Evolutionary conservation across 2,113 vertebrate genomes (phyloP).

Genomic region (Lanius collurio): DNA sequence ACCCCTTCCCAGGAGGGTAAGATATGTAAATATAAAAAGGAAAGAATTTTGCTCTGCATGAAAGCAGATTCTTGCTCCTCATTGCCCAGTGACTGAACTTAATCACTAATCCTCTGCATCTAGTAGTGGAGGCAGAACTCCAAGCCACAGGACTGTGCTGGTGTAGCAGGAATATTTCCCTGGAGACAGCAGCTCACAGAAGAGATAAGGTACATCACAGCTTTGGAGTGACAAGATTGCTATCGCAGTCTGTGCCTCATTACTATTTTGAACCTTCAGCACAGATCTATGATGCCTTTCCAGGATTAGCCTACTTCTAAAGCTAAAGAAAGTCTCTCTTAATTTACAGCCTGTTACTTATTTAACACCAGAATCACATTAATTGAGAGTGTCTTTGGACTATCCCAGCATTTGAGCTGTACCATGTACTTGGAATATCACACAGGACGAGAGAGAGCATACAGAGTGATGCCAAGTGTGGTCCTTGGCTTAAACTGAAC

Average conservation of each 20-base stretch:
- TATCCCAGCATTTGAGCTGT: neutral
- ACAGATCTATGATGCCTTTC: conserved; percentile 47
- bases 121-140: neutral
- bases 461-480: neutral
- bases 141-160: neutral
- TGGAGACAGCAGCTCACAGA: conserved; percentile 31
- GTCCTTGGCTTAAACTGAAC: neutral
- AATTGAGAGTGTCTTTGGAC: neutral
- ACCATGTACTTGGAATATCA: neutral
- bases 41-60: neutral
- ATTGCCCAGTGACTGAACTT: neutral
- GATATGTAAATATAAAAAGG: neutral
- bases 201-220: conserved; percentile 36
- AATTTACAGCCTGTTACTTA: conserved; percentile 56
- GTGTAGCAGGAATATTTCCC: conserved; percentile 45
- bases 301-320: conserved; percentile 55
- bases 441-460: neutral
- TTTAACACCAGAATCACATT: conserved; percentile 47
- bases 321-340: conserved; percentile 52
- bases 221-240: conserved; percentile 34
- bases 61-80: neutral
- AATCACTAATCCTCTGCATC: conserved; percentile 31
- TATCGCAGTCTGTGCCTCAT: conserved; percentile 43
- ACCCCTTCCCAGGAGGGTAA: neutral
- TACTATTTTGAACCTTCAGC: conserved; percentile 54